Evolutionary conservation across 2,797 vertebrate species (phyloP).

Genomic region (Parauchenoglanis punctatus): DNA sequence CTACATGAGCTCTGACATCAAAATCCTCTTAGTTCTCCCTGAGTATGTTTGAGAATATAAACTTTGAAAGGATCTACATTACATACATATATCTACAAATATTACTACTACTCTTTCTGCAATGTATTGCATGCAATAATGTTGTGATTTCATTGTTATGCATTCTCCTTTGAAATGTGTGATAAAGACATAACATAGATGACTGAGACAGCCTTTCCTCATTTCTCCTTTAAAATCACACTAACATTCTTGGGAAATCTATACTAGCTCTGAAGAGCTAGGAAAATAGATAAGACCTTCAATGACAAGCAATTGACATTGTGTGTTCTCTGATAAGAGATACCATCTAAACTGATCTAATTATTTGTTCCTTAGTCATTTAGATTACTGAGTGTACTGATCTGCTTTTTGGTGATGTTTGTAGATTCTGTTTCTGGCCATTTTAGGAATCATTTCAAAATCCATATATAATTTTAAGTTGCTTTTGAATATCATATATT

Average conservation of each 20-base stretch:
- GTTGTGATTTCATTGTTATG: too few relatives aligned
- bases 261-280: slow-evolving; percentile 56
- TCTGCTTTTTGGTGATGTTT: slow-evolving; percentile 30
- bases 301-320: slow-evolving; percentile 64
- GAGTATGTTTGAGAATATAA: not conserved
- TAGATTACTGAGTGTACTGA: slow-evolving; percentile 67
- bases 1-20: not conserved
- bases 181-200: not conserved
- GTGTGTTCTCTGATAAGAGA: slow-evolving; percentile 80
- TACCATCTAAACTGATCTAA: slow-evolving; percentile 78
- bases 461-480: not conserved
- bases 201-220: not conserved
- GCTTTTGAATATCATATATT: not conserved
- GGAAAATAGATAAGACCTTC: slow-evolving; percentile 61
- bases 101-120: not conserved
- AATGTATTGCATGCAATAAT: not conserved
- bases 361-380: slow-evolving; percentile 52
- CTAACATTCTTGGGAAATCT: slow-evolving; percentile 62
- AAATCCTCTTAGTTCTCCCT: not conserved
- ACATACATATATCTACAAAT: not conserved
- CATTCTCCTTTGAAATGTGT: not conserved
- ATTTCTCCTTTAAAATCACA: slow-evolving; percentile 46
- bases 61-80: not conserved
- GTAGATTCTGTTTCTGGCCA: slow-evolving; percentile 43
- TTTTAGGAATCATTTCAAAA: slow-evolving; percentile 45